Evolutionary conservation across 1,140 invertebrate species (phyloP).

Genomic region (Diorhabda sublineata): DNA sequence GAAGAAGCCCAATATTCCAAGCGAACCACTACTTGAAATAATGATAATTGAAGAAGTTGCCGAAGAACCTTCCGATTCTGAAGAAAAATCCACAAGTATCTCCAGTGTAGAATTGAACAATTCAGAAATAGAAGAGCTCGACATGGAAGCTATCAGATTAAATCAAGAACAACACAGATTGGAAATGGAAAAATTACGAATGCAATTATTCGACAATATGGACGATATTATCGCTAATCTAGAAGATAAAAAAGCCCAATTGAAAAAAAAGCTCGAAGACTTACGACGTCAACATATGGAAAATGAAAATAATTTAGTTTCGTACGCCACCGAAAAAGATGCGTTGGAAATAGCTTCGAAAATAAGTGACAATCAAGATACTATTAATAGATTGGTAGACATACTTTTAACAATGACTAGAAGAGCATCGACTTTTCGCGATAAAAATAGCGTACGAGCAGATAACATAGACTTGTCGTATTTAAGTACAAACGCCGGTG

Average conservation of each 20-base stretch:
- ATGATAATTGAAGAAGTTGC: constrained; percentile 28
- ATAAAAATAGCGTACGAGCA: constrained; percentile 40
- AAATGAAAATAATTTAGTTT: constrained; percentile 38
- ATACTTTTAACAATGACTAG: constrained; percentile 42
- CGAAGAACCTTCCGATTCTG: constrained; percentile 24
- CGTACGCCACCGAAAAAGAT: constrained; percentile 38
- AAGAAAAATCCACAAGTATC: constrained; percentile 26
- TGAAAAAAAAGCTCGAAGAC: constrained; percentile 42
- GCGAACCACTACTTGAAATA: constrained; percentile 22
- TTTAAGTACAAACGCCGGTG: constrained; percentile 27
- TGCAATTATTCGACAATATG: constrained; percentile 39
- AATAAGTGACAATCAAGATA: constrained; percentile 38
- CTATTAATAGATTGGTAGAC: constrained; percentile 42
- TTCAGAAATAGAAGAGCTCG: constrained; percentile 34
- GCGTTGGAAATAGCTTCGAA: constrained; percentile 37
- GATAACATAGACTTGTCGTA: constrained; percentile 40
- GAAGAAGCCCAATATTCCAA: constrained; percentile 32
- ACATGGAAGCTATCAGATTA: constrained; percentile 32
- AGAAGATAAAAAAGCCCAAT: constrained; percentile 40
- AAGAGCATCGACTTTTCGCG: constrained; percentile 38
- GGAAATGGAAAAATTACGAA: constrained; percentile 36
- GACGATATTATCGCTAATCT: constrained; percentile 38
- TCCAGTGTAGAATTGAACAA: constrained; percentile 31
- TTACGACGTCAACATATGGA: constrained; percentile 38
- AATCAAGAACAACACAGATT: constrained; percentile 37